Evolutionary conservation across 1,140 invertebrate genomes (phyloP).

Genomic region (Macrostomum lignano): DNA sequence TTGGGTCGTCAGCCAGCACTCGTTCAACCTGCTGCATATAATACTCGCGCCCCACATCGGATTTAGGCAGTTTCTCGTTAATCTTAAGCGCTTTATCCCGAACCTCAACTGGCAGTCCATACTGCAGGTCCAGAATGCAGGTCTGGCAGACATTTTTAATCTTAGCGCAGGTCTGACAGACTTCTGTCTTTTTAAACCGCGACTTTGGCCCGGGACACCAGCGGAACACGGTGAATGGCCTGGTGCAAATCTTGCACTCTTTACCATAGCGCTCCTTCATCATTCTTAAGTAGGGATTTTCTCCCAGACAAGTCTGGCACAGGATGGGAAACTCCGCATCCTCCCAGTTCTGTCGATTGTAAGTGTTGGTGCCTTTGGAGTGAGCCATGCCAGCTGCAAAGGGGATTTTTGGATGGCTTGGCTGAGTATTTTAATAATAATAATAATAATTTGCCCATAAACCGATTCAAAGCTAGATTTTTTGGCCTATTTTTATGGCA

Average conservation of each 20-base stretch:
- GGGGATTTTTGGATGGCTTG: no score
- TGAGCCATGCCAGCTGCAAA: slow-evolving; percentile 53
- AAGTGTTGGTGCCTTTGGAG: slow-evolving; percentile 79
- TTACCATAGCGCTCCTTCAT: slow-evolving; percentile 92
- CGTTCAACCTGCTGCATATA: slow-evolving; percentile 49
- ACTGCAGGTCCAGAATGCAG: slow-evolving; percentile 83
- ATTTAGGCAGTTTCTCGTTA: slow-evolving; percentile 71
- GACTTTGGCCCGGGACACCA: slow-evolving; percentile 81
- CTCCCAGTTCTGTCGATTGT: slow-evolving; percentile 93
- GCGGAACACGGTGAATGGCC: slow-evolving; percentile 90
- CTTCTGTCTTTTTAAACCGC: slow-evolving; percentile 97
- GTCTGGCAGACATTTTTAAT: slow-evolving; percentile 98
- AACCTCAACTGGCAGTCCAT: slow-evolving; percentile 47
- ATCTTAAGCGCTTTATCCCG: slow-evolving; percentile 75
- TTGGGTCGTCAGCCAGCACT: no score
- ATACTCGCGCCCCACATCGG: slow-evolving; percentile 94
- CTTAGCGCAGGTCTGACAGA: slow-evolving; percentile 92
- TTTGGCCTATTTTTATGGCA: no score
- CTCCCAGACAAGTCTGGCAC: slow-evolving; percentile 91
- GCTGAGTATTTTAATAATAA: no score
- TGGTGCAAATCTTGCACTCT: slow-evolving; percentile 89
- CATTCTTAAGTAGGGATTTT: slow-evolving; percentile 95
- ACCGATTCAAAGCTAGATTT: no score
- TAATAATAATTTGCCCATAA: no score
- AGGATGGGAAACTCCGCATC: slow-evolving; percentile 94